These are phyloP conservation scores for Eriosoma lanigerum DNA, from an alignment of 1,140 invertebrate species.

Conservation along the genomic window DNA sequence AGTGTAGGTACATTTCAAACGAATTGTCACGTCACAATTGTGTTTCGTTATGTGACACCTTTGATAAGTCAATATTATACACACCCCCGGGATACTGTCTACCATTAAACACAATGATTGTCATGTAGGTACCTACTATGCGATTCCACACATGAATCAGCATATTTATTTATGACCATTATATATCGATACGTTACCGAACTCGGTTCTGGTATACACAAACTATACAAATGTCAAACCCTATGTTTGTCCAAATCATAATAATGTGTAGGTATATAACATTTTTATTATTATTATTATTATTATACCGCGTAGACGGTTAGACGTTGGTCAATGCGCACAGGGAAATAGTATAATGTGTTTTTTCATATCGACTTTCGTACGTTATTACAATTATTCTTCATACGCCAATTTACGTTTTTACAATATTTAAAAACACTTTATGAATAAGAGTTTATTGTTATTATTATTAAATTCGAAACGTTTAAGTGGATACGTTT, in stretches of 20 bases:
- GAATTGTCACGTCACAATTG: neutral
- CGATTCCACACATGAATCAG: neutral
- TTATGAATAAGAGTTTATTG: too few relatives aligned
- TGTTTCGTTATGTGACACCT: neutral
- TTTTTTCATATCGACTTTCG: too few relatives aligned
- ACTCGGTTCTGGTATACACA: neutral
- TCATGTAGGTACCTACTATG: neutral
- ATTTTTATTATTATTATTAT: too few relatives aligned
- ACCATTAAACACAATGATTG: neutral
- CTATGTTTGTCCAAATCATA: neutral
- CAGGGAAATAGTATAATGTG: too few relatives aligned
- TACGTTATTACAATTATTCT: too few relatives aligned
- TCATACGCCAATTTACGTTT: too few relatives aligned
- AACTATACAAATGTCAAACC: neutral
- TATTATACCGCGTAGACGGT: too few relatives aligned
- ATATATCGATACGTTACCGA: constrained; percentile 5
- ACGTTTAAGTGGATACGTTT: too few relatives aligned
- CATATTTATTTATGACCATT: neutral
- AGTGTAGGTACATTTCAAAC: neutral
- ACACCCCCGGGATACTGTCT: constrained; percentile 2
- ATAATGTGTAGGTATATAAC: neutral
- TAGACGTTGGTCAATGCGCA: too few relatives aligned
- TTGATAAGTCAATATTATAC: neutral
- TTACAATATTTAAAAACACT: too few relatives aligned
- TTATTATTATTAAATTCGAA: too few relatives aligned